A percentile compares a stretch with the other conserved stretches of the same genome.
These are phyloP conservation scores for Mesorhabditis sp. DNA, from an alignment of 2,888 invertebrate species.

Conservation along the genomic window DNA sequence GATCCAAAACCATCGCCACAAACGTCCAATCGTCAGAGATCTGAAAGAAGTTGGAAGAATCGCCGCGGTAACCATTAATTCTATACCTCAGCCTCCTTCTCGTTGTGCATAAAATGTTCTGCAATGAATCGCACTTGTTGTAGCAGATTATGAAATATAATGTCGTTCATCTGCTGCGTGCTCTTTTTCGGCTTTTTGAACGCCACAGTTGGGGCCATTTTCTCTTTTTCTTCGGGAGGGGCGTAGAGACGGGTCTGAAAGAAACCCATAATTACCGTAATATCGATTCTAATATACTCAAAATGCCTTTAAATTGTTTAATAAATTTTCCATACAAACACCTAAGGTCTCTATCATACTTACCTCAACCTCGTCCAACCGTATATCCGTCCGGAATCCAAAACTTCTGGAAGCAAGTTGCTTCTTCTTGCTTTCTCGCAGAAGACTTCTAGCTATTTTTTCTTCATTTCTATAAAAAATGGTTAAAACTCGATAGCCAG, in stretches of 20 bases:
- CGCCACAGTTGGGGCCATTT: slow-evolving; percentile 35
- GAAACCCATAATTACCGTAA: too few species aligned
- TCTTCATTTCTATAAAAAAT: neutral
- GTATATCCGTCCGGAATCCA: neutral
- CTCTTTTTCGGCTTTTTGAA: slow-evolving; percentile 31
- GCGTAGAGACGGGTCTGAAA: slow-evolving; percentile 10
- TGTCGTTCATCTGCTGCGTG: slow-evolving; percentile 44
- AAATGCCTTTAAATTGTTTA: too few species aligned
- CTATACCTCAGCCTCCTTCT: slow-evolving; percentile 50
- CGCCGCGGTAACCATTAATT: neutral
- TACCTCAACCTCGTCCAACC: slow-evolving; percentile 6
- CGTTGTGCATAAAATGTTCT: slow-evolving; percentile 55
- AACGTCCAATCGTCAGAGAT: slow-evolving; percentile 56
- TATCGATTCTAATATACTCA: slow-evolving; percentile 3
- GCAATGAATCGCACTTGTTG: slow-evolving; percentile 56
- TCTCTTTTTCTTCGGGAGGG: slow-evolving; percentile 15
- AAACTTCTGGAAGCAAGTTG: neutral
- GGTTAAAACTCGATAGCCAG: neutral
- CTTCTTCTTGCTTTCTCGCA: slow-evolving; percentile 4
- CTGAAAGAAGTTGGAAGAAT: slow-evolving; percentile 24
- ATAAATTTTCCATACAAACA: too few species aligned
- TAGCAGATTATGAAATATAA: slow-evolving; percentile 49
- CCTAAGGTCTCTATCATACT: too few species aligned
- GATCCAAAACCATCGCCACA: slow-evolving; percentile 57
- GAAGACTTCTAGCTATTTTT: neutral